Conservation (phyloP, 2,113 vertebrate species). For the Atrichornis clamosus region DNA sequence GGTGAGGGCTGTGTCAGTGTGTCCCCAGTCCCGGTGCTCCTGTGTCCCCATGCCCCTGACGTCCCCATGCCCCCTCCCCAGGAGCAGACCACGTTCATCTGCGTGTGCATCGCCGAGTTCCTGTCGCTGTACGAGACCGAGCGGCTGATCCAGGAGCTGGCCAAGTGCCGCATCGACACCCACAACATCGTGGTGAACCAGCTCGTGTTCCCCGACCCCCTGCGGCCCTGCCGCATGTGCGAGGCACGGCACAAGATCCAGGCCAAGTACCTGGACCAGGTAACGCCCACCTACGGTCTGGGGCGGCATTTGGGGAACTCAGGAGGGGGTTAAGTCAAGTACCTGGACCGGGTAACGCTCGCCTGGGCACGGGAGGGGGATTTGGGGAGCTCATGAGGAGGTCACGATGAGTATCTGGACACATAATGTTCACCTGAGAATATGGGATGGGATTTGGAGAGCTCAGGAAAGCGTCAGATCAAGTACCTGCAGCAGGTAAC, state of each 20-base stretch:
- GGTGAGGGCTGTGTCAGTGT: neutral
- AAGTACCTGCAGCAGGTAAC: too few relatives aligned
- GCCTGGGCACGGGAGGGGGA: neutral
- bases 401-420: too few relatives aligned
- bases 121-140: slow-evolving; percentile 93
- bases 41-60: too few relatives aligned
- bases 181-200: slow-evolving; percentile 97
- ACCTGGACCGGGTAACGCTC: too few relatives aligned
- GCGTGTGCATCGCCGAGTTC: slow-evolving; percentile 93
- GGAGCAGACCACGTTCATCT: slow-evolving; percentile 90
- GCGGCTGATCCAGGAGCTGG: slow-evolving; percentile 91
- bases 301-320: too few relatives aligned
- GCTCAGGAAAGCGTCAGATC: neutral
- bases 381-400: neutral
- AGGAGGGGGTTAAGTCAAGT: too few relatives aligned
- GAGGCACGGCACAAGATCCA: slow-evolving; percentile 95
- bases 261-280: slow-evolving; percentile 97
- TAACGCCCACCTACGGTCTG: neutral
- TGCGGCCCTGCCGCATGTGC: slow-evolving; percentile 91
- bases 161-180: slow-evolving; percentile 93
- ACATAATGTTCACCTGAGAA: neutral
- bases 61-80: neutral
- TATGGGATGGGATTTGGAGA: neutral
- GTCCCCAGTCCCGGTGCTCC: too few relatives aligned
- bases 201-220: slow-evolving; percentile 86